These are phyloP conservation scores for Cheiracanthium punctorium DNA, from an alignment of 2,888 invertebrate species.

Conservation along the genomic window DNA sequence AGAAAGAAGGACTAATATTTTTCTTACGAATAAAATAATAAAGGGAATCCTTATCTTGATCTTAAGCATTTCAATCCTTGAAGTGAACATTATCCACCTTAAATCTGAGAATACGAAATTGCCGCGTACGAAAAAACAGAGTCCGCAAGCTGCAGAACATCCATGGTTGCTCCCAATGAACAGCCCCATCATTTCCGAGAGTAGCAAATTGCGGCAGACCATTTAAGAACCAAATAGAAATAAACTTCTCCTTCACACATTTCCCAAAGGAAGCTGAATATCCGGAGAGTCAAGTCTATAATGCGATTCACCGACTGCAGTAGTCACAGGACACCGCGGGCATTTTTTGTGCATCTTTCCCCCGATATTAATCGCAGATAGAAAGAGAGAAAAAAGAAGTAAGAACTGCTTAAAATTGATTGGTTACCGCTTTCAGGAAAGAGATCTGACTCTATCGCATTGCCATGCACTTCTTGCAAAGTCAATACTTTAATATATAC, in stretches of 20 bases:
- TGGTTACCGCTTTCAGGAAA: background rate
- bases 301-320: background rate
- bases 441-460: background rate
- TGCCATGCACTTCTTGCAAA: background rate
- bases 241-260: background rate
- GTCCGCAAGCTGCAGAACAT: too few relatives aligned
- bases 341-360: background rate
- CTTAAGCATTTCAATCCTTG: too few relatives aligned
- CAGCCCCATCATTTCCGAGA: too few relatives aligned
- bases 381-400: background rate
- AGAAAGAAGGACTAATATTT: too few relatives aligned
- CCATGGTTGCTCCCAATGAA: too few relatives aligned
- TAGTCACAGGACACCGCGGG: background rate
- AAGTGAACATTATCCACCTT: too few relatives aligned
- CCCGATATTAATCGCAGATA: background rate
- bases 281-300: too few relatives aligned
- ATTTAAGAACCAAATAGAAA: background rate
- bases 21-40: too few relatives aligned
- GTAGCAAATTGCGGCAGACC: background rate
- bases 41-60: too few relatives aligned
- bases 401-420: constrained; percentile 10
- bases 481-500: background rate
- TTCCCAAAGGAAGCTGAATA: too few relatives aligned
- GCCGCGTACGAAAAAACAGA: too few relatives aligned
- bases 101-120: too few relatives aligned